These are phyloP conservation scores for Catharus fuscescens DNA, from an alignment of 2,113 vertebrate species.

Conservation along the genomic window DNA sequence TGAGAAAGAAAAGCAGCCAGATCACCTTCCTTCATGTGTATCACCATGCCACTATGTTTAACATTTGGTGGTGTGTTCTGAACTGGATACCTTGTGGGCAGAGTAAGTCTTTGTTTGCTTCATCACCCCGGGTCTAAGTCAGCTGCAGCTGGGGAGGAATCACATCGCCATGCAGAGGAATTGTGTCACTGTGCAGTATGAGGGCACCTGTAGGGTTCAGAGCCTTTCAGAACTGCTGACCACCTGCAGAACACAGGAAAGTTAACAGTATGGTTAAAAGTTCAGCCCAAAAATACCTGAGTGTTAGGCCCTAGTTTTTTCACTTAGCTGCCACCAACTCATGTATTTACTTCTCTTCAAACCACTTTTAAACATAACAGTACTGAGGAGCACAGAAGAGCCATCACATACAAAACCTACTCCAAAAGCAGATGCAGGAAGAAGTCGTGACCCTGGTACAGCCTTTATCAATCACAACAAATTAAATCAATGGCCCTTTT, in stretches of 20 bases:
- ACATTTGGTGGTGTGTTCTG: constrained; percentile 92
- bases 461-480: not conserved
- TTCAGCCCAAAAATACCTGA: not conserved
- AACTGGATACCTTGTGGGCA: constrained; percentile 93
- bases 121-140: not conserved
- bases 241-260: not conserved
- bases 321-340: not conserved
- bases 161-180: not conserved
- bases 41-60: constrained; percentile 91
- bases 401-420: not conserved
- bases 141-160: not conserved
- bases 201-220: not conserved
- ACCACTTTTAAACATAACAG: not conserved
- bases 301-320: not conserved
- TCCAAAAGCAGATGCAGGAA: not conserved
- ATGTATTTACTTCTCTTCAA: not conserved
- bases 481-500: not conserved
- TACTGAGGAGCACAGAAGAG: not conserved
- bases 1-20: constrained; percentile 88
- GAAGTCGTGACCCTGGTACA: not conserved
- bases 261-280: not conserved
- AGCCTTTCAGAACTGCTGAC: not conserved
- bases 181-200: not conserved
- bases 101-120: constrained; percentile 78
- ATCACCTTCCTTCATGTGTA: constrained; percentile 90